Evolutionary conservation across 2,113 vertebrate genomes (phyloP).

Genomic region (Caranx melampygus): DNA sequence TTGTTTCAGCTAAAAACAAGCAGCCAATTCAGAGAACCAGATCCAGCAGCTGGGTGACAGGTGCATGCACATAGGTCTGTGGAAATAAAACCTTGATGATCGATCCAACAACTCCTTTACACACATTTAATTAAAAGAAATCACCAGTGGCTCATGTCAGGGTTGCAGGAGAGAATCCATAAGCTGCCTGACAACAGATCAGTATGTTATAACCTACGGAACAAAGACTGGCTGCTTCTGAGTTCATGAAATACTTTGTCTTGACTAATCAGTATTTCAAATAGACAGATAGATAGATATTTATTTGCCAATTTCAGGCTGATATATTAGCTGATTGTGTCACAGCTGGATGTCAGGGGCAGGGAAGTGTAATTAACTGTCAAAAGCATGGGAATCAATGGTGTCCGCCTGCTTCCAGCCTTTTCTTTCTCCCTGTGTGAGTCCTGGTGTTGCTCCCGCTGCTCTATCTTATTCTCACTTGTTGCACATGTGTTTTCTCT

Average conservation of each 20-base stretch:
- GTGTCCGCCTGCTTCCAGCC: not conserved
- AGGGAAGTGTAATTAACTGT: constrained; percentile 11
- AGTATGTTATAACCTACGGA: not conserved
- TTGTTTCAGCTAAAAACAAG: not conserved
- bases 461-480: not conserved
- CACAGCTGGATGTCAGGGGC: not conserved
- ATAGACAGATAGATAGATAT: not conserved
- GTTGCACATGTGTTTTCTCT: not conserved
- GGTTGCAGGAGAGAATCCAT: not conserved
- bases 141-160: not conserved
- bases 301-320: not conserved
- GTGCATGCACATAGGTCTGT: not conserved
- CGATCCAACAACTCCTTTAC: not conserved
- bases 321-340: not conserved
- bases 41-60: not conserved
- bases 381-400: constrained; percentile 18
- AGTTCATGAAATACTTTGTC: not conserved
- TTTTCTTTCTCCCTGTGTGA: not conserved
- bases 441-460: not conserved
- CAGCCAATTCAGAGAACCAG: not conserved
- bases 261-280: constrained; percentile 5
- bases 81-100: not conserved
- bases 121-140: constrained; percentile 3
- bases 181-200: not conserved
- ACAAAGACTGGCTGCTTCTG: not conserved